Evolutionary conservation across 2,797 vertebrate species (phyloP).

Genomic region (Uromys caudimaculatus): DNA sequence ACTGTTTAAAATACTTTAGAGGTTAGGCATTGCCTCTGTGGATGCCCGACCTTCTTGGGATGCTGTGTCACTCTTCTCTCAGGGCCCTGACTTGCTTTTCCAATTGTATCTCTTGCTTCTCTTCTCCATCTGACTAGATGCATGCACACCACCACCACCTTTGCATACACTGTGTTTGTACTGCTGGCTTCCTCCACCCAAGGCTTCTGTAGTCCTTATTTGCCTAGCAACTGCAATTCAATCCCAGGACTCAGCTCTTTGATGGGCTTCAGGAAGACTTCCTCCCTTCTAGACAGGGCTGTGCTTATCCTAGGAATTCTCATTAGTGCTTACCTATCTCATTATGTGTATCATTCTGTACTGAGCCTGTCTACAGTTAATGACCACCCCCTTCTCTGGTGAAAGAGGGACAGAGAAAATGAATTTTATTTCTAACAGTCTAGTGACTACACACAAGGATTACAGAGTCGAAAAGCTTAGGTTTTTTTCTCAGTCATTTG

Average conservation of each 20-base stretch:
- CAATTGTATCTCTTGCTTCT: background rate
- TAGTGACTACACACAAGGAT: background rate
- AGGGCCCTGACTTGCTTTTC: background rate
- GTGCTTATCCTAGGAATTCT: background rate
- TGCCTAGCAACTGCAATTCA: background rate
- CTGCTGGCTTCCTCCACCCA: background rate
- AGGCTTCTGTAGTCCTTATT: background rate
- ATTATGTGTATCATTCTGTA: background rate
- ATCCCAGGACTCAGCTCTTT: background rate
- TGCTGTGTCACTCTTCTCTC: background rate
- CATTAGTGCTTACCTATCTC: background rate
- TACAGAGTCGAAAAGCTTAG: background rate
- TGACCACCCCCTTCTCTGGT: background rate
- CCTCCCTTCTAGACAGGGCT: background rate
- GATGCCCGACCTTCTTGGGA: background rate
- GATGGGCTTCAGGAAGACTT: too few species aligned
- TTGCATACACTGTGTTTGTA: background rate
- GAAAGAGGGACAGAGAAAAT: background rate
- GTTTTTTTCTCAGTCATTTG: background rate
- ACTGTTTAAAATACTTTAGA: slow-evolving; percentile 4
- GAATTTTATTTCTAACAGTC: background rate
- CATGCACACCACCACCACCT: fast-evolving
- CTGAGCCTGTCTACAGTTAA: background rate
- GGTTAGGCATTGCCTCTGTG: background rate
- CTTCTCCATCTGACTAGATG: background rate